Conservation (phyloP, 2,797 vertebrate species). For the Euphonia xanthogaster region DNA sequence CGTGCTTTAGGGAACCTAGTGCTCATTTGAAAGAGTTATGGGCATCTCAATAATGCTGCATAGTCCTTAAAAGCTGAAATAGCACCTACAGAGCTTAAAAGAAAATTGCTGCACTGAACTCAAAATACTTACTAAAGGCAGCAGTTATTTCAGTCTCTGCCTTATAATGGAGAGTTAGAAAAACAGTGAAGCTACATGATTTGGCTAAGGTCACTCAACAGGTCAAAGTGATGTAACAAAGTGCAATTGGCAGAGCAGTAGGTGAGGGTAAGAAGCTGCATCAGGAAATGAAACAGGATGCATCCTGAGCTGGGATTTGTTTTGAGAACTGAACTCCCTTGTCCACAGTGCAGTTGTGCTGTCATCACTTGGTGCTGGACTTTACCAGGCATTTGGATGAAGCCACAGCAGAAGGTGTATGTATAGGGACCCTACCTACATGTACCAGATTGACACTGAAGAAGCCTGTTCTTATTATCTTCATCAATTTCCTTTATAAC, state of each 20-base stretch:
- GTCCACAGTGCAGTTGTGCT: fast-evolving
- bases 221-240: not conserved
- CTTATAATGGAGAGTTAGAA: not conserved
- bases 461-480: not conserved
- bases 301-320: not conserved
- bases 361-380: not conserved
- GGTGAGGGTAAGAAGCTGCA: not conserved
- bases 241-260: not conserved
- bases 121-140: not conserved
- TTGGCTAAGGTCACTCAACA: not conserved
- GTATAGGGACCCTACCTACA: no score
- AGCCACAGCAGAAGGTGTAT: not conserved
- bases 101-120: not conserved
- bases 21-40: not conserved
- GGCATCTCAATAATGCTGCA: not conserved
- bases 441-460: not conserved
- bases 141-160: not conserved
- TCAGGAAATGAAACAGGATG: not conserved
- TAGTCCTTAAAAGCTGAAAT: not conserved
- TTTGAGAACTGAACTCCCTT: not conserved
- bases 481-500: not conserved
- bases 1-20: not conserved
- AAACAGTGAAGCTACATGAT: not conserved
- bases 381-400: not conserved
- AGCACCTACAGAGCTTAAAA: not conserved